Evolutionary conservation across 2,113 vertebrate species (phyloP).

Genomic region (Leiothrix lutea): DNA sequence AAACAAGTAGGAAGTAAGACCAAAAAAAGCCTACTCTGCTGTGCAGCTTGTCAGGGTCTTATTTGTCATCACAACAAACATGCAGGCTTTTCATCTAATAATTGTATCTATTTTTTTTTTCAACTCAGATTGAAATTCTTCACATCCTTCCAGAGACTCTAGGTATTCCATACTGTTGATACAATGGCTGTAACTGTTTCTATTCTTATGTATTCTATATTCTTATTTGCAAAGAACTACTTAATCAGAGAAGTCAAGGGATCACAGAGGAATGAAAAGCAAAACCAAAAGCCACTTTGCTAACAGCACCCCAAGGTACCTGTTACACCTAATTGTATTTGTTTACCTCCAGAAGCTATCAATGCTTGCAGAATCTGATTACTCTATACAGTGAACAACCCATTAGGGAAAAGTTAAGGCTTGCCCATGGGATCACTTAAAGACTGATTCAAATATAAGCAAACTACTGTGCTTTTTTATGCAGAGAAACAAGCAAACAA

Average conservation of each 20-base stretch:
- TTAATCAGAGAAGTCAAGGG: neutral
- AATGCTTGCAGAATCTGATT: neutral
- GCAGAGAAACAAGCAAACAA: neutral
- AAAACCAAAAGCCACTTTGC: neutral
- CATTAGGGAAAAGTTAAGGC: neutral
- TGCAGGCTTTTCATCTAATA: neutral
- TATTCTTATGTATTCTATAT: neutral
- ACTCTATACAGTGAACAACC: neutral
- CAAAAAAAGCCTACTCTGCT: neutral
- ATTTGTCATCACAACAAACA: neutral
- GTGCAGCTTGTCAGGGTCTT: neutral
- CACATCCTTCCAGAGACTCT: neutral
- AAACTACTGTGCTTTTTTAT: neutral
- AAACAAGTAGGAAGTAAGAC: neutral
- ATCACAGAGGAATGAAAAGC: neutral
- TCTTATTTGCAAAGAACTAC: neutral
- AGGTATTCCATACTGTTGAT: neutral
- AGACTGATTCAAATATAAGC: neutral
- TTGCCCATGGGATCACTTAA: neutral
- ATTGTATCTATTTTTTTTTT: neutral
- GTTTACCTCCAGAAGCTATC: neutral
- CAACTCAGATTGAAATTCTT: neutral
- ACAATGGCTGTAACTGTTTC: neutral
- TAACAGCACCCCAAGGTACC: neutral
- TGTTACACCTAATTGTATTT: slow-evolving; percentile 17